A percentile compares a stretch with the other conserved stretches of the same genome.
These are phyloP conservation scores for Cynaeus angustus DNA, from an alignment of 2,888 invertebrate genomes.

Conservation along the genomic window DNA sequence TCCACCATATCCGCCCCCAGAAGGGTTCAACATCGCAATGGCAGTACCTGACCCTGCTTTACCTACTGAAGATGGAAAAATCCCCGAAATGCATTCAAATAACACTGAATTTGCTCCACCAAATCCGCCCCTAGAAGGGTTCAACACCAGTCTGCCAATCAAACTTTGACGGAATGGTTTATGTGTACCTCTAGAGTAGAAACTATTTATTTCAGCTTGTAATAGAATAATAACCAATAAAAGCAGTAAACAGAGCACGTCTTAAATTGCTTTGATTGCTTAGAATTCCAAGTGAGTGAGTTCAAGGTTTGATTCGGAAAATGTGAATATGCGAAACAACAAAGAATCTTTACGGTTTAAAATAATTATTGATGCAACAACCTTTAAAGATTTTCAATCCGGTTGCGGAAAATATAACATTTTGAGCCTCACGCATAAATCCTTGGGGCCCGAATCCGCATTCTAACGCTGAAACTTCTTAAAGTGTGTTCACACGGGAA, in stretches of 20 bases:
- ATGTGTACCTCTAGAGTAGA: background rate
- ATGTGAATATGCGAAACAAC: constrained; percentile 1
- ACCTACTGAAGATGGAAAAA: constrained; percentile 14
- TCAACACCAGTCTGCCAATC: background rate
- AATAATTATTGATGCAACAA: constrained; percentile 9
- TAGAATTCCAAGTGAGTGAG: constrained; percentile 19
- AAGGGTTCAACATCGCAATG: constrained; percentile 53
- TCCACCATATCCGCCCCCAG: background rate
- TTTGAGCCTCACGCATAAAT: constrained; percentile 7
- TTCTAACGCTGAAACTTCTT: constrained; percentile 50
- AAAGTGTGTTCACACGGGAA: constrained; percentile 59
- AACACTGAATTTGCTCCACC: background rate
- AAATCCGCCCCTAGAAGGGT: background rate
- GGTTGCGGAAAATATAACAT: background rate
- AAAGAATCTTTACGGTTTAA: constrained; percentile 15
- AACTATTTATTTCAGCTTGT: constrained; percentile 18
- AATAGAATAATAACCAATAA: constrained; percentile 28
- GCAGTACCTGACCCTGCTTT: constrained; percentile 63
- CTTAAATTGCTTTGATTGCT: constrained; percentile 19
- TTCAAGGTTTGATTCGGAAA: constrained; percentile 23
- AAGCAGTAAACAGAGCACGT: constrained; percentile 37
- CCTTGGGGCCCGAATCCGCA: constrained; percentile 53
- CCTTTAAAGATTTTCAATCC: constrained; percentile 15
- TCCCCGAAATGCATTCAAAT: background rate
- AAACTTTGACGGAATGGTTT: background rate